These are phyloP conservation scores for Hypercompe scribonia DNA, from an alignment of 2,888 invertebrate genomes.

Conservation along the genomic window DNA sequence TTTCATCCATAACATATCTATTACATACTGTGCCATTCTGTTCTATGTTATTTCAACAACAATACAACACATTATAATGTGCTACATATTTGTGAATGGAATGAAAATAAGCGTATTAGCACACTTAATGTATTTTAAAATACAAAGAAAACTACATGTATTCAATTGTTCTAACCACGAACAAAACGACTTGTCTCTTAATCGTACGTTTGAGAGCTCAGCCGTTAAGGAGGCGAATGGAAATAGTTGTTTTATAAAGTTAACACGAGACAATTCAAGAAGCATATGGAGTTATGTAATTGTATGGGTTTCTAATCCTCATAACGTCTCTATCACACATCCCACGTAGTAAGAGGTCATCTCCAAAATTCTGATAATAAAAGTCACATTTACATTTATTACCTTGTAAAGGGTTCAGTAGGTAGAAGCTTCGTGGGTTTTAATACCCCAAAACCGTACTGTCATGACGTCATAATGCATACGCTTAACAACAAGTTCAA, in stretches of 20 bases:
- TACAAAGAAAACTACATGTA: background rate
- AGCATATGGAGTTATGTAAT: background rate
- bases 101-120: conserved; percentile 12
- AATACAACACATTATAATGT: background rate
- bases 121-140: conserved; percentile 1
- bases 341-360: conserved; percentile 2
- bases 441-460: background rate
- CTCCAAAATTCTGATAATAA: background rate
- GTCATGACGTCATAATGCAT: background rate
- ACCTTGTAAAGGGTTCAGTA: background rate
- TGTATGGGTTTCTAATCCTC: background rate
- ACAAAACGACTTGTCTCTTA: background rate
- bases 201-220: background rate
- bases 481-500: background rate
- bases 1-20: no score
- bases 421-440: background rate
- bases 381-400: conserved; percentile 3
- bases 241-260: background rate
- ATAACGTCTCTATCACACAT: background rate
- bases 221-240: background rate
- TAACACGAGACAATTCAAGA: background rate
- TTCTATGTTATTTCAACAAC: background rate
- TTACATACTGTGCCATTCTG: conserved; percentile 1
- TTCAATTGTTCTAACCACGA: conserved; percentile 7
- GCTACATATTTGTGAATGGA: conserved; percentile 12